phyloP scores from a whole-genome alignment of 2,888 invertebrate species.

The Amphipyra tragopoginis region DNA sequence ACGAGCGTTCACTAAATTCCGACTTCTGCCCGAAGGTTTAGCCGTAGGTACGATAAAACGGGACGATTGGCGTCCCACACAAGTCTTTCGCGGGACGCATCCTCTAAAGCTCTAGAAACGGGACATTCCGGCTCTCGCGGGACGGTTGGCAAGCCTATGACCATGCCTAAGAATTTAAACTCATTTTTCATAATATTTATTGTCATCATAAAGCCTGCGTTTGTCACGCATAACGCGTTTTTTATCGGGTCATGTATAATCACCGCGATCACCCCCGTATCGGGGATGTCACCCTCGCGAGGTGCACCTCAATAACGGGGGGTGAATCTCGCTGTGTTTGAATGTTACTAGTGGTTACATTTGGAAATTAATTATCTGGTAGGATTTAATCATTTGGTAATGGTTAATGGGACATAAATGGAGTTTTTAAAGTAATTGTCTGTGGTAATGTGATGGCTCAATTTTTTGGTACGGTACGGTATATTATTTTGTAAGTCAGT shows the following conservation, averaged over 20 bases:
- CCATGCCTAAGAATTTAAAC: background rate
- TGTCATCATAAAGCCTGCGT: slow-evolving; percentile 18
- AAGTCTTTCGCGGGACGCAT: no score
- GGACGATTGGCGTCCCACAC: no score
- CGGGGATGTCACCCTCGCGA: slow-evolving; percentile 55
- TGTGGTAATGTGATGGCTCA: background rate
- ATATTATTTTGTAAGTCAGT: no score
- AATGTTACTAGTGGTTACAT: slow-evolving; percentile 48
- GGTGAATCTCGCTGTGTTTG: slow-evolving; percentile 18
- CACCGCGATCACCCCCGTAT: slow-evolving; percentile 71
- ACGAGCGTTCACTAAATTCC: no score
- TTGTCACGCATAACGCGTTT: slow-evolving; percentile 54
- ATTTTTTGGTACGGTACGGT: no score
- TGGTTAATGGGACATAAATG: background rate
- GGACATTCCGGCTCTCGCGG: no score
- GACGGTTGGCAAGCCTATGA: no score
- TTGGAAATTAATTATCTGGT: slow-evolving; percentile 39
- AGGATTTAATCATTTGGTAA: slow-evolving; percentile 40
- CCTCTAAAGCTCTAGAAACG: no score
- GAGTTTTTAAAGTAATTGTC: background rate
- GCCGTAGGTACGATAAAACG: no score
- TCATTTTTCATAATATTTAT: no score
- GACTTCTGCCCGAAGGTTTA: no score
- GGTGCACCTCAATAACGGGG: slow-evolving; percentile 27
- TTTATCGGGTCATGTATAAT: slow-evolving; percentile 69